Base-by-base conservation (phyloP, 35 echinoderm and acorn worm species). In the Antedon bifida region DNA sequence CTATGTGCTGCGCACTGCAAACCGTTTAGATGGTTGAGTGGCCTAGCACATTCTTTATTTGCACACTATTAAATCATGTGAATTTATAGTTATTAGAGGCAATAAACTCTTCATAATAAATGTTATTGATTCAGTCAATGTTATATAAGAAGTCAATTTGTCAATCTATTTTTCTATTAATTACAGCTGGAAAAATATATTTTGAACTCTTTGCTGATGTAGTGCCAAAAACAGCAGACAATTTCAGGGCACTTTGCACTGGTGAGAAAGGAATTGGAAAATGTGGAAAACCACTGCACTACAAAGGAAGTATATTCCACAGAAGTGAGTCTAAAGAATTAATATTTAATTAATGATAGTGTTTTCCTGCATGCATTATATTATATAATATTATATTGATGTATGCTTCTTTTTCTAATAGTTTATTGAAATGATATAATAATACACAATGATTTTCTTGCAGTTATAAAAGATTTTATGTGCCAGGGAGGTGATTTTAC, bases 401-500 rank as follows among this genome's bases (percentile, higher is more conserved):
- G n/a, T n/a, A n/a, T n/a, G n/a, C n/a, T n/a, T n/a, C n/a, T n/a
- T n/a, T n/a, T n/a, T n/a, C n/a, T n/a, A n/a, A n/a, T n/a, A n/a
- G n/a, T n/a, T n/a, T n/a, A n/a, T n/a, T n/a, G n/a, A n/a, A n/a
- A n/a, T n/a, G n/a, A n/a, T n/a, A n/a, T n/a, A 8, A 44, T 8
- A 5, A 44, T 5, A 44, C 5, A 44, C 39, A 44, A 8, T 23
- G 7, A 12, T 29, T 90, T 5, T 34, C 82, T 56, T 83, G 11
- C 85, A 94, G 91, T 94, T 17, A 94, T 94, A 76, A 83, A 84
- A 46, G 79, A 87, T 29, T 95, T 95, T 75, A 95, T 95, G 91
- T 78, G 90, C 8, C 92, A 95, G 42, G 92, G 92, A 30, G 92
- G 92, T 14, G 92, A 95, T 33, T 95, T 95, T 81, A 95, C 92